Conservation (phyloP, 2,888 invertebrate genomes). For the Xylota segnis region DNA sequence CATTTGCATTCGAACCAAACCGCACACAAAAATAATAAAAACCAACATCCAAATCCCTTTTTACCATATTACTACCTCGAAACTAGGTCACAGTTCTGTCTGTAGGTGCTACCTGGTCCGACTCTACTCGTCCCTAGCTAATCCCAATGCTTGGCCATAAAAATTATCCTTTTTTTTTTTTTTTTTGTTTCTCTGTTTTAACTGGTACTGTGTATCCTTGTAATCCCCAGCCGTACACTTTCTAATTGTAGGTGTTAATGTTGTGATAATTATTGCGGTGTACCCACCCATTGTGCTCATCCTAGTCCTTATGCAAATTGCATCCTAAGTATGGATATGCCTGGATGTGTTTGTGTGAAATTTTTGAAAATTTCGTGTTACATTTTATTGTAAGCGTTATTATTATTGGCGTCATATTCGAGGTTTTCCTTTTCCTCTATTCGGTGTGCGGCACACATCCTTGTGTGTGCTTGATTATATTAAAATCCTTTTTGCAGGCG, state of each 20-base stretch:
- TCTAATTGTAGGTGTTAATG: slow-evolving; percentile 76
- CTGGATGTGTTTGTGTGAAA: slow-evolving; percentile 1
- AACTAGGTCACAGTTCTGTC: slow-evolving; percentile 58
- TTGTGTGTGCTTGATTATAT: slow-evolving; percentile 44
- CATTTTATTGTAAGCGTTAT: slow-evolving; percentile 63
- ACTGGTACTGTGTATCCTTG: slow-evolving; percentile 35
- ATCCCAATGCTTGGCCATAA: slow-evolving; percentile 64
- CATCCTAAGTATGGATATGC: slow-evolving; percentile 67
- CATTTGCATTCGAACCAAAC: slow-evolving; percentile 60
- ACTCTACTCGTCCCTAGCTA: slow-evolving; percentile 38
- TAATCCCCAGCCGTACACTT: slow-evolving; percentile 38
- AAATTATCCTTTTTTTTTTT: slow-evolving; percentile 63
- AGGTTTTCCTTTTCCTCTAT: slow-evolving; percentile 37
- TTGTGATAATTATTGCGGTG: slow-evolving; percentile 76
- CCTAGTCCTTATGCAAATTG: slow-evolving; percentile 71
- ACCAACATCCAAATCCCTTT: slow-evolving; percentile 36
- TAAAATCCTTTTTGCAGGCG: slow-evolving; percentile 53
- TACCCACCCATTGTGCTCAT: slow-evolving; percentile 46
- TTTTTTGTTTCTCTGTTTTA: neutral
- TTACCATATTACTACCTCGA: slow-evolving; percentile 47
- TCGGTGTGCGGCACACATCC: slow-evolving; percentile 9
- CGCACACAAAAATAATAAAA: slow-evolving; percentile 42
- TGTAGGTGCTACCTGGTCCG: slow-evolving; percentile 24
- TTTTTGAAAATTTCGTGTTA: slow-evolving; percentile 42
- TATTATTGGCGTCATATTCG: slow-evolving; percentile 66